Conservation (phyloP, 2,888 invertebrate genomes). For the Drosophila putrida region DNA sequence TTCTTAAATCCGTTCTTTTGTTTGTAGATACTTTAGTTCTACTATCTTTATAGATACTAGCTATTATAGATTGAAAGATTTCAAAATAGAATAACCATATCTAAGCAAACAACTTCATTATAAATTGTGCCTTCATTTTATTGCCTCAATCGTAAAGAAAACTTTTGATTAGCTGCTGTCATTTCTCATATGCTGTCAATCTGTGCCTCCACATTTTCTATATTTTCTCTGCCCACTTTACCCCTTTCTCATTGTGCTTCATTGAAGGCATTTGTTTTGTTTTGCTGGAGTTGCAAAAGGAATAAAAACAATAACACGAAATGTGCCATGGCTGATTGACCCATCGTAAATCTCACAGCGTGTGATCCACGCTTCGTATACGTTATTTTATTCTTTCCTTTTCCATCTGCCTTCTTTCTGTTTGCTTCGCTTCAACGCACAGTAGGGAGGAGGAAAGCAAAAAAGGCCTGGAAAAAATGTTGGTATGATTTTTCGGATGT, state of each 20-base stretch:
- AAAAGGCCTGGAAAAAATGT: slow-evolving; percentile 24
- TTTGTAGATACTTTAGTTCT: too few relatives aligned
- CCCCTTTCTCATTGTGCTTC: neutral
- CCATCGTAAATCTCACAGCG: slow-evolving; percentile 75
- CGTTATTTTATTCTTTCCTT: slow-evolving; percentile 25
- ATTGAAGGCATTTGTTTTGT: slow-evolving; percentile 27
- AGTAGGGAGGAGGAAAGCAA: slow-evolving; percentile 5
- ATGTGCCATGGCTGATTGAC: slow-evolving; percentile 67
- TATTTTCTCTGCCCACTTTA: neutral
- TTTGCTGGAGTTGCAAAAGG: slow-evolving; percentile 20
- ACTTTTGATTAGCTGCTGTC: slow-evolving; percentile 71
- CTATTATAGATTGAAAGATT: neutral
- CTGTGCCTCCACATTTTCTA: neutral
- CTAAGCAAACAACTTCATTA: slow-evolving; percentile 32
- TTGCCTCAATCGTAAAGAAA: slow-evolving; percentile 6
- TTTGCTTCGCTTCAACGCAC: slow-evolving; percentile 35
- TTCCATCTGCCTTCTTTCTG: slow-evolving; percentile 1
- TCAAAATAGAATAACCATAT: neutral
- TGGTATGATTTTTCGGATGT: slow-evolving; percentile 37
- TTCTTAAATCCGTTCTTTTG: too few relatives aligned
- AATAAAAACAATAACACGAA: slow-evolving; percentile 69
- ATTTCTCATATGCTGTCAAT: slow-evolving; percentile 50
- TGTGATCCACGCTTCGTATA: slow-evolving; percentile 58
- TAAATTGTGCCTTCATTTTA: slow-evolving; percentile 25
- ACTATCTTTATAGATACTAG: too few relatives aligned